phyloP scores from a whole-genome alignment of 2,113 vertebrate species.

The Acanthisitta chloris region DNA sequence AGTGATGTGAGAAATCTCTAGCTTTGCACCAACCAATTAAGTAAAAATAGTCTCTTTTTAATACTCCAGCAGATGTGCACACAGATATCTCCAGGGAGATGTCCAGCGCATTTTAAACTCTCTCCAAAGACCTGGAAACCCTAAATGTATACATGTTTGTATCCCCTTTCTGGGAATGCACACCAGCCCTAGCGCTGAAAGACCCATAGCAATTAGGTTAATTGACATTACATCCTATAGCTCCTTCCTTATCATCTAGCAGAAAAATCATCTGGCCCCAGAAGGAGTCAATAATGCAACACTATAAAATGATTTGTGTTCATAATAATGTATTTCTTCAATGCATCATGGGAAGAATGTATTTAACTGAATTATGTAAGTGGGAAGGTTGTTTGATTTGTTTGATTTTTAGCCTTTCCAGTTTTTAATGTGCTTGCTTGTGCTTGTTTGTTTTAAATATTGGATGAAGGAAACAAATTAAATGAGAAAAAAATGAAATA shows the following conservation, averaged over 20 bases:
- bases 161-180: neutral
- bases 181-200: neutral
- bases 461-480: neutral
- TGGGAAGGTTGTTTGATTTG: neutral
- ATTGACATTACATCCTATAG: neutral
- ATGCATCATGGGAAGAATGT: neutral
- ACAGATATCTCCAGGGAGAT: neutral
- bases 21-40: neutral
- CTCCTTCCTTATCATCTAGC: neutral
- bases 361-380: constrained; percentile 21
- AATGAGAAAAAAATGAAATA: neutral
- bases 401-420: neutral
- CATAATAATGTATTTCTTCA: neutral
- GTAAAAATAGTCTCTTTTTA: constrained; percentile 20
- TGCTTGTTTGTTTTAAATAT: neutral
- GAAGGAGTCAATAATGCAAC: constrained; percentile 30
- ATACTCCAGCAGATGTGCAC: neutral
- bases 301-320: neutral
- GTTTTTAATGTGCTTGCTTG: neutral
- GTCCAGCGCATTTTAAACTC: neutral
- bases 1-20: constrained; percentile 17
- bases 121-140: neutral
- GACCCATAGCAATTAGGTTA: neutral
- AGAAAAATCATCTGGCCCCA: neutral
- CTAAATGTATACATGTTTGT: neutral